These are phyloP conservation scores for Neocrepidodera transversa DNA, from an alignment of 2,888 invertebrate species.

Conservation along the genomic window DNA sequence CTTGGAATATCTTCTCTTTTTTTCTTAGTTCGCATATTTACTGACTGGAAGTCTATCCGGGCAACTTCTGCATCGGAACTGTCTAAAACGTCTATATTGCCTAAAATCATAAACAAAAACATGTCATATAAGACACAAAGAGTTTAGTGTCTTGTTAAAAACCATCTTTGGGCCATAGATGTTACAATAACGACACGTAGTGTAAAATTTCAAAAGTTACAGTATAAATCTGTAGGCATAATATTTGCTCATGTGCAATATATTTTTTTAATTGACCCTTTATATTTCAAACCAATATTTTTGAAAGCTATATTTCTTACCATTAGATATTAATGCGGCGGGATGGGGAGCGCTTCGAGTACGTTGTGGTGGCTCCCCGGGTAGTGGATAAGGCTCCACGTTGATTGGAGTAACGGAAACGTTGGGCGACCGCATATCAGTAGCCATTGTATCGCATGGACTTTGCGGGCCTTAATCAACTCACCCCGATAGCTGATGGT, in stretches of 20 bases:
- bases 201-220: too few species aligned
- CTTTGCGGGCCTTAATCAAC: conserved; percentile 52
- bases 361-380: conserved; percentile 46
- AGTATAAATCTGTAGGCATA: too few species aligned
- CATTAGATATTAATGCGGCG: conserved; percentile 44
- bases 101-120: too few species aligned
- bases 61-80: conserved; percentile 83
- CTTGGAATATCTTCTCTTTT: conserved; percentile 62
- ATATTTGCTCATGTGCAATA: too few species aligned
- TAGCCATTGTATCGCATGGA: conserved; percentile 49
- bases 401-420: conserved; percentile 85
- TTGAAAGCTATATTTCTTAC: too few species aligned
- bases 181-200: too few species aligned
- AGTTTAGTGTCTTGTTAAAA: too few species aligned
- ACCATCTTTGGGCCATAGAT: too few species aligned
- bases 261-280: too few species aligned
- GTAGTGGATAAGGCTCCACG: conserved; percentile 59
- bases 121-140: too few species aligned
- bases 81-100: conserved; percentile 61
- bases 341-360: conserved; percentile 47
- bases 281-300: too few species aligned
- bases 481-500: conserved; percentile 49
- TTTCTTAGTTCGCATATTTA: conserved; percentile 56
- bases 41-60: conserved; percentile 73
- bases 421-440: conserved; percentile 63